Conservation (phyloP, 2,888 invertebrate genomes). For the Epicampocera succincta region DNA sequence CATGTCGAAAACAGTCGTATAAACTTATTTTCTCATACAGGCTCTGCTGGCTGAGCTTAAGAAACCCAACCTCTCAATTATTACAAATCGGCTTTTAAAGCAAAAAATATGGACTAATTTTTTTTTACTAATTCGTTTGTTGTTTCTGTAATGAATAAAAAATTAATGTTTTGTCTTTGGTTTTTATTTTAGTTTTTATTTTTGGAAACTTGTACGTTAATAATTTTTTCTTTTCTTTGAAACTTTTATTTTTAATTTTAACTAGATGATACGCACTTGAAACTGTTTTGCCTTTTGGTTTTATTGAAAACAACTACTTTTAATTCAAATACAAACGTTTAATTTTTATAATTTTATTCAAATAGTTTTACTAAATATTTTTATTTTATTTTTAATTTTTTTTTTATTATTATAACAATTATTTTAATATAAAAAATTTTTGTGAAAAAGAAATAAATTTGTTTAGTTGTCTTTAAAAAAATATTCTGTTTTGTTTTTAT, state of each 20-base stretch:
- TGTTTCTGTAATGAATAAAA: slow-evolving; percentile 34
- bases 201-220: slow-evolving; percentile 40
- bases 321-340: slow-evolving; percentile 49
- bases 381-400: slow-evolving; percentile 56
- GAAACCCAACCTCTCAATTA: background rate
- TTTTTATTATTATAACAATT: slow-evolving; percentile 33
- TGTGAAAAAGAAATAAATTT: slow-evolving; percentile 65
- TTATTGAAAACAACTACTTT: slow-evolving; percentile 54
- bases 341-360: slow-evolving; percentile 59
- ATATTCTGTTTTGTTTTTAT: slow-evolving; percentile 18
- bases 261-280: slow-evolving; percentile 37
- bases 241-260: slow-evolving; percentile 11
- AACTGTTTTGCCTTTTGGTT: slow-evolving; percentile 60
- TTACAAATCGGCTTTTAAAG: background rate
- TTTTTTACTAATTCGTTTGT: slow-evolving; percentile 8
- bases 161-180: slow-evolving; percentile 35
- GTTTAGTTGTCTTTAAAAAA: slow-evolving; percentile 58
- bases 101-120: background rate
- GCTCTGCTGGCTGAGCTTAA: slow-evolving; percentile 52
- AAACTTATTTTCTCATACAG: background rate
- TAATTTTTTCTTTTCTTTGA: slow-evolving; percentile 26
- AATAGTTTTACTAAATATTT: slow-evolving; percentile 56
- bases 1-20: background rate
- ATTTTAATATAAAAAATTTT: slow-evolving; percentile 59
- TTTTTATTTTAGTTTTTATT: slow-evolving; percentile 15